Evolutionary conservation across 2,888 invertebrate species (phyloP).

Genomic region (Frankliniella fusca): DNA sequence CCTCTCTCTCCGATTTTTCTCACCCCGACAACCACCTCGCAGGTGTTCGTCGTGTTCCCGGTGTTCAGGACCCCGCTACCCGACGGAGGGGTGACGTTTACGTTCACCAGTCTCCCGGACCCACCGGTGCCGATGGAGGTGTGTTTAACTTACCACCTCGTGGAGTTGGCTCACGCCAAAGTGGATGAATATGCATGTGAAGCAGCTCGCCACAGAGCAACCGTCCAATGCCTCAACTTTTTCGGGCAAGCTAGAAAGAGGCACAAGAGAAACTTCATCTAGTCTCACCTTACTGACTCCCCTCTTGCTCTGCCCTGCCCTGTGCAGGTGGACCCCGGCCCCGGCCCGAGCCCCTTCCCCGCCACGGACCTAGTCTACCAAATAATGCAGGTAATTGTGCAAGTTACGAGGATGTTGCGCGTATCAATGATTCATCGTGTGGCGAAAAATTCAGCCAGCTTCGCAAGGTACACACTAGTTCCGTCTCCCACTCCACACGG

Average conservation of each 20-base stretch:
- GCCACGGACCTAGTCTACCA: not conserved
- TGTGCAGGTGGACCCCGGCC: conserved; percentile 4
- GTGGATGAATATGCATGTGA: not conserved
- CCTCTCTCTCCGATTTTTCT: not conserved
- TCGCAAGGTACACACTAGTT: not conserved
- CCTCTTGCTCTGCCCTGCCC: not conserved
- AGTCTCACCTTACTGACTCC: not conserved
- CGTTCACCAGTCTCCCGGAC: not conserved
- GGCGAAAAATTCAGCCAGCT: not conserved
- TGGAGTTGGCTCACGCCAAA: not conserved
- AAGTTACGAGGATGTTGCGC: conserved; percentile 6
- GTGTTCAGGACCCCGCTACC: not conserved
- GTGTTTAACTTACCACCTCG: not conserved
- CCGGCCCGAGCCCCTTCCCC: not conserved
- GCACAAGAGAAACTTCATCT: not conserved
- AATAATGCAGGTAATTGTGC: conserved; percentile 25
- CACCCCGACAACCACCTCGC: not conserved
- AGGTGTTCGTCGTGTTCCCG: conserved; percentile 2
- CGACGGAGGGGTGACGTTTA: not conserved
- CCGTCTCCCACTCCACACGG: not conserved
- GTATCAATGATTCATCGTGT: conserved; percentile 7
- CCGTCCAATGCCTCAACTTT: not conserved
- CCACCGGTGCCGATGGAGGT: not conserved
- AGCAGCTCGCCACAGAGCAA: too few species aligned
- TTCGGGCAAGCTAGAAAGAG: not conserved